Base-by-base conservation (phyloP, 1,140 invertebrate genomes). In the Mercenaria mercenaria region DNA sequence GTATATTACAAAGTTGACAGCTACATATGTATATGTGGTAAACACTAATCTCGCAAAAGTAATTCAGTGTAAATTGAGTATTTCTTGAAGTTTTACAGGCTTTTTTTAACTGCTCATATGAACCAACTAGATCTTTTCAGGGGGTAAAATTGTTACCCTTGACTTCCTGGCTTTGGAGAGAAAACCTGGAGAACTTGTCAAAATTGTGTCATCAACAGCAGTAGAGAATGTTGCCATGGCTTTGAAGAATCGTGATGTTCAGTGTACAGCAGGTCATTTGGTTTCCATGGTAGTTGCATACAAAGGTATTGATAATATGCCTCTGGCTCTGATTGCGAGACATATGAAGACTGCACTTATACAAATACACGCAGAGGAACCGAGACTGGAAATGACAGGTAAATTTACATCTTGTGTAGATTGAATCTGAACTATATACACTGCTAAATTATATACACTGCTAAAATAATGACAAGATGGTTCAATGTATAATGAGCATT, bases 81-180 rank as follows among this genome's bases (percentile, higher is more conserved):
- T n/a, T n/a, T n/a, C n/a, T n/a, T n/a, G n/a, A n/a, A n/a, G n/a
- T n/a, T n/a, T n/a, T n/a, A n/a, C n/a, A n/a, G n/a, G n/a, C n/a
- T n/a, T n/a, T n/a, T n/a, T n/a, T n/a, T n/a, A n/a, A n/a, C n/a
- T n/a, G n/a, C n/a, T n/a, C n/a, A 47, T 47, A 18, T 47, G 43
- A 47, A 47, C 18, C 18, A 18, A 47, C 8, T 47, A 10, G 43
- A 47, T 56, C 26, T 29, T 47, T 81, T 13, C 69, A 95, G 94
- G 94, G 74, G 94, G 93, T 1, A 91, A 91, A 77, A 84, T 91
- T 23, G 90, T 92, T 6, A 92, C 88, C n/a, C 93, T 94, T 18
- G 93, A 94, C 77, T 90, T 96, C 77, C 41, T 94, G 41, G 95
- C 93, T 34, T 47, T 96, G 89, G 95, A 96, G 81, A 91, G 87